Evolutionary conservation across 2,888 invertebrate genomes (phyloP).

Genomic region (Frankliniella fusca): DNA sequence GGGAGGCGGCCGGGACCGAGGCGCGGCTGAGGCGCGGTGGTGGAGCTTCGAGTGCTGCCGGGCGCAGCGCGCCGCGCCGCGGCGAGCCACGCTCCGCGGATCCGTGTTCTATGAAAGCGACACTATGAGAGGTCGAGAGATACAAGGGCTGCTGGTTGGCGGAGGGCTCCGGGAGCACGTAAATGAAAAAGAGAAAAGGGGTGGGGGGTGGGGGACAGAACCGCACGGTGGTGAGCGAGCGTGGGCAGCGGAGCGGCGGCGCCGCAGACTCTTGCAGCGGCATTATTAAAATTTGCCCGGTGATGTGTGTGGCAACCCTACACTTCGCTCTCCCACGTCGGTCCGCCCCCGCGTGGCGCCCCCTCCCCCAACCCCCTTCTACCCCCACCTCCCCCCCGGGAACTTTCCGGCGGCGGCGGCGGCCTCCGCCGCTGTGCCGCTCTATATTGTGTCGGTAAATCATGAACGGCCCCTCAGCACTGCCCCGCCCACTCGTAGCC

Average conservation of each 20-base stretch:
- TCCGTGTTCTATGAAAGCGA: no score
- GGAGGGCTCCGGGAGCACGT: background rate
- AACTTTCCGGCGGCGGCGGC: background rate
- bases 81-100: background rate
- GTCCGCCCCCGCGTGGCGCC: background rate
- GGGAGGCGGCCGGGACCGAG: background rate
- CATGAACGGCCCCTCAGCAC: background rate
- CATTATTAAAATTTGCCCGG: no score
- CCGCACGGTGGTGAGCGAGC: background rate
- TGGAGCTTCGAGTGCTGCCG: background rate
- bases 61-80: no score
- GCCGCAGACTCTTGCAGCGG: no score
- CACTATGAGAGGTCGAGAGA: background rate
- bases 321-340: background rate
- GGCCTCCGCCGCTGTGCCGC: background rate
- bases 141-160: background rate
- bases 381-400: background rate
- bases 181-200: background rate
- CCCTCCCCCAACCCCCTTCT: background rate
- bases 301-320: background rate
- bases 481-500: background rate
- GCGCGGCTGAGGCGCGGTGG: background rate
- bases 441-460: constrained; percentile 26
- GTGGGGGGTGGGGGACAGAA: background rate
- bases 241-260: background rate